Percentiles rank a stretch among this genome's conserved stretches.
Conservation (phyloP, 2,113 vertebrate species). For the Oncorhynchus clarkii region DNA sequence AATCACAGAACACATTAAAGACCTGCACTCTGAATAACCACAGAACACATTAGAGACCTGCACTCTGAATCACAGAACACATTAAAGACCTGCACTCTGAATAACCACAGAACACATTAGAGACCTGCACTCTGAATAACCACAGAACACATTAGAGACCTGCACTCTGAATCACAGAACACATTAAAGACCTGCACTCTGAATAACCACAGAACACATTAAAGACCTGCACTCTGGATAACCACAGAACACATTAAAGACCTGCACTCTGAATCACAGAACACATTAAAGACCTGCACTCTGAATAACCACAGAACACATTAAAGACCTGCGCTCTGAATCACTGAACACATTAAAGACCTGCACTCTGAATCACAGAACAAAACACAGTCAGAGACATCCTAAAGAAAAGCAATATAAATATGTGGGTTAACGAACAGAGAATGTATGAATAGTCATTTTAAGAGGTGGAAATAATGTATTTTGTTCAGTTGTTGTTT, state of each 20-base stretch:
- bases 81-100: constrained; percentile 68
- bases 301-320: constrained; percentile 49
- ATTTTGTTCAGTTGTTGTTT: too few species aligned
- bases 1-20: constrained; percentile 12
- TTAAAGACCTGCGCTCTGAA: constrained; percentile 66
- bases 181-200: constrained; percentile 63
- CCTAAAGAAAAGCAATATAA: neutral
- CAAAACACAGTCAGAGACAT: too few species aligned
- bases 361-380: too few species aligned
- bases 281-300: constrained; percentile 64
- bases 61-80: constrained; percentile 55
- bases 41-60: constrained; percentile 59
- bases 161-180: constrained; percentile 57
- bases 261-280: constrained; percentile 60
- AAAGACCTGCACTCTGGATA: constrained; percentile 62
- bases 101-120: constrained; percentile 39
- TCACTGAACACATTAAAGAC: too few species aligned
- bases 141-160: constrained; percentile 63
- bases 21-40: neutral
- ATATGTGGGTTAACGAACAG: neutral
- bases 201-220: constrained; percentile 53
- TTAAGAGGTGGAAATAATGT: neutral
- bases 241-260: constrained; percentile 60
- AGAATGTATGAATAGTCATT: neutral
- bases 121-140: constrained; percentile 63